Conservation (phyloP, 2,113 vertebrate species). For the Hemibagrus wyckioides region DNA sequence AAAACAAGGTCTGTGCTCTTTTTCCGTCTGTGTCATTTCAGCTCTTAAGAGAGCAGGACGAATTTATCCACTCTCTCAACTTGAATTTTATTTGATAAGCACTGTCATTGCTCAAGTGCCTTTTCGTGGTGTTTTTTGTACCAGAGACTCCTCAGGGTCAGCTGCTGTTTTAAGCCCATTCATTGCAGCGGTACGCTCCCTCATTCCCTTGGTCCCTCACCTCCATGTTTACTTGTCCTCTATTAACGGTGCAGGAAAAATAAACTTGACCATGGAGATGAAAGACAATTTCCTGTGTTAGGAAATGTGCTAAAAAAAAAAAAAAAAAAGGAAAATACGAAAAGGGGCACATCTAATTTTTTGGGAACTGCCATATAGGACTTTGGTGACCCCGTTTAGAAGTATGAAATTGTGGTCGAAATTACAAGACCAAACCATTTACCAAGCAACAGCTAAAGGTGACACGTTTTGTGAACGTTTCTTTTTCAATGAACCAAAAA, state of each 20-base stretch:
- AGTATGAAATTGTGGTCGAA: slow-evolving; percentile 23
- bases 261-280: background rate
- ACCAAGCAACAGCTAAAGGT: background rate
- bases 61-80: slow-evolving; percentile 72
- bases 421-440: slow-evolving; percentile 21
- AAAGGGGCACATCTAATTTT: slow-evolving; percentile 2
- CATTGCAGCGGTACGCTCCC: slow-evolving; percentile 57
- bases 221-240: slow-evolving; percentile 28
- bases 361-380: background rate
- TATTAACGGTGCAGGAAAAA: slow-evolving; percentile 22
- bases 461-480: slow-evolving; percentile 15
- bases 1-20: slow-evolving; percentile 22
- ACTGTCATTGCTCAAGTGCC: slow-evolving; percentile 95
- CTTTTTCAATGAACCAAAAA: slow-evolving; percentile 4
- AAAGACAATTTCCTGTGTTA: background rate
- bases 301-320: slow-evolving; percentile 18
- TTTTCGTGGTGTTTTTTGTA: slow-evolving; percentile 85
- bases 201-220: slow-evolving; percentile 56
- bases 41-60: slow-evolving; percentile 69
- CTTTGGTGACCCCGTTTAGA: background rate
- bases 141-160: slow-evolving; percentile 97
- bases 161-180: slow-evolving; percentile 70
- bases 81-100: slow-evolving; percentile 95
- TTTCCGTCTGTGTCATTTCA: slow-evolving; percentile 58
- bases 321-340: background rate